phyloP scores from a whole-genome alignment of 2,113 vertebrate species.

The Ascaphus truei region DNA sequence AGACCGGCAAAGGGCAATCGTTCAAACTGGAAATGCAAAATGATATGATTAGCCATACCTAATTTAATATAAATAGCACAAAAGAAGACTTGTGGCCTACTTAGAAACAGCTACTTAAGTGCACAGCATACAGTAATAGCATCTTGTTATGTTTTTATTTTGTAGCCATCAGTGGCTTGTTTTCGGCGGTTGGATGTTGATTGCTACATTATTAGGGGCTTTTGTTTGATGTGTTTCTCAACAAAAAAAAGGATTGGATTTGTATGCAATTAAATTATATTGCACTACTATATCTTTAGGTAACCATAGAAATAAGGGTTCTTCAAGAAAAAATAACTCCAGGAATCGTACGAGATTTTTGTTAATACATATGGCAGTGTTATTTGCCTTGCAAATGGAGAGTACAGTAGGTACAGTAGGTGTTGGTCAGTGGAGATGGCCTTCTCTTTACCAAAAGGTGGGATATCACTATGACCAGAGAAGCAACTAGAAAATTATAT shows the following conservation, averaged over 20 bases:
- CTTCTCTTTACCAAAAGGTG: too few species aligned
- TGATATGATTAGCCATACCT: too few species aligned
- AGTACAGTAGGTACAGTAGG: too few species aligned
- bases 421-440: too few species aligned
- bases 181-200: neutral
- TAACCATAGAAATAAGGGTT: constrained; percentile 10
- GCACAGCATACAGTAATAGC: neutral
- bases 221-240: neutral
- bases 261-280: neutral
- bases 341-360: too few species aligned
- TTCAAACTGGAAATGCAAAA: too few species aligned
- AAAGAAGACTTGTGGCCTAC: neutral
- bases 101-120: neutral
- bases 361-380: too few species aligned
- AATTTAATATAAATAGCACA: too few species aligned
- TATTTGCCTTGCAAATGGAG: too few species aligned
- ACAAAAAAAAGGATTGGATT: neutral
- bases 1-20: too few species aligned
- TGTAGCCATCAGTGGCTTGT: neutral
- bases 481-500: too few species aligned
- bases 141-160: neutral
- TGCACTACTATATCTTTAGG: neutral
- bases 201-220: neutral
- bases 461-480: too few species aligned
- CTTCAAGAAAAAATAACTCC: neutral